These are phyloP conservation scores for Orchestia grillus DNA, from an alignment of 1,140 invertebrate species.

Conservation along the genomic window DNA sequence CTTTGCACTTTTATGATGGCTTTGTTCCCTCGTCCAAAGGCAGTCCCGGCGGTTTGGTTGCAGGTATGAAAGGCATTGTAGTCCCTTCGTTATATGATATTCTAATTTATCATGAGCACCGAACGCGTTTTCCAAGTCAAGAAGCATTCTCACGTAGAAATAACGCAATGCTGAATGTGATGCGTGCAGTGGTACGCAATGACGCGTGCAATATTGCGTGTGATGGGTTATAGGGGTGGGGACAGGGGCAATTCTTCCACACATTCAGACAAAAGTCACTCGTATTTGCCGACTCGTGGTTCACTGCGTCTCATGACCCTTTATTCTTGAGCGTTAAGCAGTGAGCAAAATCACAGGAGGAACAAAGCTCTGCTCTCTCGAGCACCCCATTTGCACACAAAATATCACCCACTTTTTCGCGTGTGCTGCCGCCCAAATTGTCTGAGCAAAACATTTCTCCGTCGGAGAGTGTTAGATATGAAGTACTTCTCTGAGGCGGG, in stretches of 20 bases:
- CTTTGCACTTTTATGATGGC: neutral
- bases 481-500: neutral
- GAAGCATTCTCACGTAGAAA: neutral
- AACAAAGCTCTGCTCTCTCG: neutral
- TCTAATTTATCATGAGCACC: neutral
- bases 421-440: neutral
- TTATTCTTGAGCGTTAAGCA: neutral
- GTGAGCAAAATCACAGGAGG: neutral
- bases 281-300: neutral
- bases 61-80: neutral
- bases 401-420: neutral
- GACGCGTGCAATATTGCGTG: neutral
- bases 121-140: neutral
- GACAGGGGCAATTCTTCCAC: neutral
- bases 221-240: neutral
- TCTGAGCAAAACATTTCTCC: neutral
- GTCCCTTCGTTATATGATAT: neutral
- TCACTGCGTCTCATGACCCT: neutral
- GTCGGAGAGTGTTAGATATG: neutral
- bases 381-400: neutral
- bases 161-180: too few species aligned
- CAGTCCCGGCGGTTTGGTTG: neutral
- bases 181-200: too few species aligned
- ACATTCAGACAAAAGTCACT: neutral
- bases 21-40: neutral